Evolutionary conservation across 2,113 vertebrate species (phyloP).

Genomic region (Neolamprologus variostigma): DNA sequence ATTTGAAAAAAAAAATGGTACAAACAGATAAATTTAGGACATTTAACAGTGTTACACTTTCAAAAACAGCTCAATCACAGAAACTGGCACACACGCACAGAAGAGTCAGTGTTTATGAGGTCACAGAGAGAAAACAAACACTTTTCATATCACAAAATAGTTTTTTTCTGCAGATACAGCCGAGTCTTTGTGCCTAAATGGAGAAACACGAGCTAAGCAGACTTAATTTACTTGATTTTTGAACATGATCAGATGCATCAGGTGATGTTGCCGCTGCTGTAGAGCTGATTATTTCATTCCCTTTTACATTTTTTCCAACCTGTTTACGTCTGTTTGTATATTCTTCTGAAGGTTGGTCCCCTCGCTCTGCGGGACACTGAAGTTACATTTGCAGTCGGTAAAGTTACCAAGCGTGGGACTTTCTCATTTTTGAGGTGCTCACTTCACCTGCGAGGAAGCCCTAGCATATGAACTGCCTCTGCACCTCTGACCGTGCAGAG

Average conservation of each 20-base stretch:
- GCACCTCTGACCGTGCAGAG: not conserved
- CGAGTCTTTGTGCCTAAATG: not conserved
- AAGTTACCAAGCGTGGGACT: not conserved
- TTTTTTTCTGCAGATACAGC: not conserved
- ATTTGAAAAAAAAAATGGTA: not conserved
- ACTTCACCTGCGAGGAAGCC: not conserved
- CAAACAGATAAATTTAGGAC: not conserved
- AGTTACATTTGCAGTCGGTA: not conserved
- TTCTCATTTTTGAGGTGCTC: not conserved
- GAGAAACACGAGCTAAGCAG: not conserved
- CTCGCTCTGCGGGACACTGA: not conserved
- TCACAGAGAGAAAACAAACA: not conserved
- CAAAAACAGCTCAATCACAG: not conserved
- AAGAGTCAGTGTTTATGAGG: not conserved
- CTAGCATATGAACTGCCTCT: not conserved
- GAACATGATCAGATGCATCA: not conserved
- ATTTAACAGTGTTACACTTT: not conserved
- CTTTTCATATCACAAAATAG: not conserved
- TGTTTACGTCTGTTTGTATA: not conserved
- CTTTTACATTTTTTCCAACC: not conserved
- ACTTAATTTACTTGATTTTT: not conserved
- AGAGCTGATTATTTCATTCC: not conserved
- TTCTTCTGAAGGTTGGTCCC: not conserved
- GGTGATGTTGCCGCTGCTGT: not conserved
- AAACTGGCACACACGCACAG: not conserved